Evolutionary conservation across 37 sponge, comb jelly and placozoan species (phyloP), one percentile per base, ranked within the genome.

Genomic region (Amphimedon queenslandica): DNA sequence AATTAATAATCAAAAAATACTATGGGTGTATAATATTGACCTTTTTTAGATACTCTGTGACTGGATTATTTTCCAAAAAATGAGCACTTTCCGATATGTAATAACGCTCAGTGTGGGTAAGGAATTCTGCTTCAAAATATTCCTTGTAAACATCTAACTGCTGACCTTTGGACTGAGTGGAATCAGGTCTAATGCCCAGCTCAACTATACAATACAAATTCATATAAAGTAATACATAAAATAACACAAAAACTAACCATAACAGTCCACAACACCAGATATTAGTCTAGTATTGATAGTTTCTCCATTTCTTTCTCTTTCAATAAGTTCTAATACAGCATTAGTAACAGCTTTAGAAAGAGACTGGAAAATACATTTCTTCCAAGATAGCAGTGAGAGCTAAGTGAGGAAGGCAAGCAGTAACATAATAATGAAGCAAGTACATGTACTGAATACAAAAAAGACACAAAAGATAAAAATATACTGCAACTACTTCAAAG

Each of bases 41-140:
- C 78, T 87, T 88, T 71, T 95, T 92, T 75, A 99, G 81, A 76
- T 99, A 99, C 56, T 99, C 99, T 32, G 99, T 87, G 3, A 93
- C 92, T 18, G 99, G 92, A 38, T 99, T 99, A 40, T 93, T 76
- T 39, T 84, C 81, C 2, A 99, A 81, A 69, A 95, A 99, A 0
- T 71, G 20, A 37, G 77, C 69, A 58, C 96, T 95, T 74, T 99
- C 99, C 13, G 85, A 64, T 3, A 75, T 55, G 72, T 99, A 99
- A 71, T 79, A 99, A 13, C 78, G 67, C 42, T 87, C 88, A 55
- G 96, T 99, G 66, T 99, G 96, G 11, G 64, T 68, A 1, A 99
- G 72, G 64, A 99, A 99, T 20, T 74, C 74, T 1, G 37, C 66
- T 80, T 92, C 96, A 80, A 99, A 95, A 57, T 58, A 76, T 36